These are phyloP conservation scores for Dichetophora obliterata DNA, from an alignment of 2,888 invertebrate genomes.

Conservation along the genomic window DNA sequence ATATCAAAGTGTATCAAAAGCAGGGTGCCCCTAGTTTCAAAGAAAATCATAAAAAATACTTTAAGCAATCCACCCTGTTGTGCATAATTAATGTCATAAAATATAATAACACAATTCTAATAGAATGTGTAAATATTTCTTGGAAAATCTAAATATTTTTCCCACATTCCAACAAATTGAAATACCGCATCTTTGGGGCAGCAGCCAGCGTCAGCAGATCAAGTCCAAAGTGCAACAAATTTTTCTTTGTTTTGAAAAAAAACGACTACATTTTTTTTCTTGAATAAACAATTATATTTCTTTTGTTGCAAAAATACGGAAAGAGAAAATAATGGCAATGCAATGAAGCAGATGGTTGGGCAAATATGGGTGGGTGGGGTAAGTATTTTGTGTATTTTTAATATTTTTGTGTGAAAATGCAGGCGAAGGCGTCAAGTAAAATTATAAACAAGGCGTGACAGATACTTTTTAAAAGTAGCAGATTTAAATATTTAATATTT, in stretches of 20 bases:
- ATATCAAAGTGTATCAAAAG: too few relatives aligned
- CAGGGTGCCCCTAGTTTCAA: too few relatives aligned
- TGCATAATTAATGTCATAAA: too few relatives aligned
- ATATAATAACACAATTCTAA: conserved; percentile 3
- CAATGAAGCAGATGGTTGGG: neutral
- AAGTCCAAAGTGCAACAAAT: conserved; percentile 12
- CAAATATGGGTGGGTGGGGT: neutral
- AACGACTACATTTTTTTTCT: neutral
- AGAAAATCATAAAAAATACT: too few relatives aligned
- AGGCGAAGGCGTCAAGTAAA: neutral
- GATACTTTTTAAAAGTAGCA: neutral
- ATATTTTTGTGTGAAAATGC: too few relatives aligned
- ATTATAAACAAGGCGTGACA: conserved; percentile 38
- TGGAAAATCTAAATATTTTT: conserved; percentile 14
- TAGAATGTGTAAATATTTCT: neutral
- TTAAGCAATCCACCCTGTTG: too few relatives aligned
- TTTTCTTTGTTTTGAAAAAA: conserved; percentile 29
- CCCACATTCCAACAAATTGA: too few relatives aligned
- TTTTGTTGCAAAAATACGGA: neutral
- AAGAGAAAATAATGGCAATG: neutral
- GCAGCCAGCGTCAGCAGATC: neutral
- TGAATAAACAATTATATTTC: neutral
- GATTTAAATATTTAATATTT: neutral
- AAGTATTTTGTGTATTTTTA: too few relatives aligned
- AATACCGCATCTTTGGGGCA: neutral